Conservation (phyloP, 2,797 vertebrate species). For the Pangasius djambal region DNA sequence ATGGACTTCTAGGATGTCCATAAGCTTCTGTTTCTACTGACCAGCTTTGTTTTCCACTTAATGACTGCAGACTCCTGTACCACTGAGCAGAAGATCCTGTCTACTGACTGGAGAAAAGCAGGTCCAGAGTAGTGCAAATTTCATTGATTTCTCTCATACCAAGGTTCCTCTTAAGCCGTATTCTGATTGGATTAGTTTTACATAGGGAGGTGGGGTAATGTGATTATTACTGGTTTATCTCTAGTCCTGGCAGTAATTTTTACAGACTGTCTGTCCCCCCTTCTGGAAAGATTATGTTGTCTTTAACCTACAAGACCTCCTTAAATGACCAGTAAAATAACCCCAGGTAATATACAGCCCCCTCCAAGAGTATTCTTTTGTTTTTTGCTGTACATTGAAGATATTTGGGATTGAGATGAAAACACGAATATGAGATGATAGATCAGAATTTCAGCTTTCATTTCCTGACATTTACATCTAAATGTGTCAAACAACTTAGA, state of each 20-base stretch:
- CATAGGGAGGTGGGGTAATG: not conserved
- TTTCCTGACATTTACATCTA: not conserved
- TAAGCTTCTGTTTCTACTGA: no score
- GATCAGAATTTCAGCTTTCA: not conserved
- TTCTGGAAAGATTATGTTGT: not conserved
- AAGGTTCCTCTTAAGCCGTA: not conserved
- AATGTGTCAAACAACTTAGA: not conserved
- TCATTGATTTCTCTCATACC: not conserved
- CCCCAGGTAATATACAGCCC: not conserved
- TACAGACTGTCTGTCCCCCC: not conserved
- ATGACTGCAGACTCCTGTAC: not conserved
- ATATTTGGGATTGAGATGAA: not conserved
- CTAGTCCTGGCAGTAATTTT: not conserved
- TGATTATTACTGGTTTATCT: constrained; percentile 6
- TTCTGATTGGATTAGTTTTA: not conserved
- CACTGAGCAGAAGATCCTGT: not conserved
- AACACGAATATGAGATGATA: not conserved
- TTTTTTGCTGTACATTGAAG: not conserved
- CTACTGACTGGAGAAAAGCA: not conserved
- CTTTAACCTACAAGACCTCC: not conserved
- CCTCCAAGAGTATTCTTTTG: not conserved
- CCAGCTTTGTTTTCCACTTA: not conserved
- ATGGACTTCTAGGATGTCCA: not conserved
- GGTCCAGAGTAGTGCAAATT: not conserved
- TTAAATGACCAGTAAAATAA: not conserved